Evolutionary conservation across 2,888 invertebrate species (phyloP).

Genomic region (Parapristionchus giblindavisi): DNA sequence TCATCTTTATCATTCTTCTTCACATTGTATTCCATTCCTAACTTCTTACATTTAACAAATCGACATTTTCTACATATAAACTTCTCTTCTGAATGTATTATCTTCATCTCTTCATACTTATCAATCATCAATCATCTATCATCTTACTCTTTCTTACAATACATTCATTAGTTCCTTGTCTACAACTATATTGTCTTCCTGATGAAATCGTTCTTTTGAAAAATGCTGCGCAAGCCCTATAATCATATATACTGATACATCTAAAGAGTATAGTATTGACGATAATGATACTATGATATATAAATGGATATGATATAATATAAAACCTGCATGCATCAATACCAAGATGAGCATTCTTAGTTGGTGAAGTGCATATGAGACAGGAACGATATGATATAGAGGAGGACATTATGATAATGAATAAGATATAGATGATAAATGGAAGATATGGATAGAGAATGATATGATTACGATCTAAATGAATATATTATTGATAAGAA

Average conservation of each 20-base stretch:
- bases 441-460: not conserved
- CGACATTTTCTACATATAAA: constrained; percentile 32
- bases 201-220: constrained; percentile 18
- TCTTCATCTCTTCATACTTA: not conserved
- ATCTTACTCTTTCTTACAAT: constrained; percentile 23
- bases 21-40: constrained; percentile 15
- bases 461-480: too few relatives aligned
- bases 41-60: constrained; percentile 8
- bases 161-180: constrained; percentile 23
- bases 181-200: constrained; percentile 9
- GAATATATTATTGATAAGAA: too few relatives aligned
- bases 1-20: constrained; percentile 21
- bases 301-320: too few relatives aligned
- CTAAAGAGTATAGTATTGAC: too few relatives aligned
- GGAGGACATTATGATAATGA: not conserved
- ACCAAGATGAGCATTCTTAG: constrained; percentile 26
- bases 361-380: constrained; percentile 35
- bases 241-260: too few relatives aligned
- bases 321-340: constrained; percentile 24
- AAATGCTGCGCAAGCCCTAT: constrained; percentile 27
- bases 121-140: not conserved
- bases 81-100: constrained; percentile 21
- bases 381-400: constrained; percentile 12
- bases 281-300: too few relatives aligned
- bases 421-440: not conserved